These are phyloP conservation scores for Myiagra hebetior DNA, from an alignment of 2,113 vertebrate genomes.

Conservation along the genomic window DNA sequence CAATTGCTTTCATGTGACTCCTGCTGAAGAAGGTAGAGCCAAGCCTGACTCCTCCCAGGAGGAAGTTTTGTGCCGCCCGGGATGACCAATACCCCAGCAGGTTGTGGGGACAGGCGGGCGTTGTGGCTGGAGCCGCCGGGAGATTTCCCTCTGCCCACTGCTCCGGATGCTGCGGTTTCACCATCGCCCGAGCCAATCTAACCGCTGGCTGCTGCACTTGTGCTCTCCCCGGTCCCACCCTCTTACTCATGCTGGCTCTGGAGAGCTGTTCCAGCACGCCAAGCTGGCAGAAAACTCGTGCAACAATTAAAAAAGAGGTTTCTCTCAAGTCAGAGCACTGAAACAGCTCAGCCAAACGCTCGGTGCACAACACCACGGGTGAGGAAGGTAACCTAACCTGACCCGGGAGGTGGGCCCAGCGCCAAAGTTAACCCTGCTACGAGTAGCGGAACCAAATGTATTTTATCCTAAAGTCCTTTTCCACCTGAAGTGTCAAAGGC, in stretches of 20 bases:
- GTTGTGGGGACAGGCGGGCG: background rate
- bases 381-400: background rate
- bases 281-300: slow-evolving; percentile 1
- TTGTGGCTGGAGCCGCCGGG: background rate
- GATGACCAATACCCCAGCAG: background rate
- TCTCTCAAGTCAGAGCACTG: background rate
- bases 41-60: background rate
- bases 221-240: slow-evolving; percentile 25
- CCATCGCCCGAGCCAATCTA: background rate
- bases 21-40: background rate
- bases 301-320: background rate
- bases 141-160: background rate
- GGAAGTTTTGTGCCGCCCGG: background rate
- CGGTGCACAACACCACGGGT: background rate
- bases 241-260: slow-evolving; percentile 43
- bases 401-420: background rate
- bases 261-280: slow-evolving; percentile 4
- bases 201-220: background rate
- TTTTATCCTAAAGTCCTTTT: background rate
- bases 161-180: slow-evolving; percentile 21
- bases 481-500: background rate
- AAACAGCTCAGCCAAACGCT: background rate
- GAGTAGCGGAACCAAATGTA: accelerated
- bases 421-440: background rate
- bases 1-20: slow-evolving; percentile 53